Percentiles rank a stretch among this genome's conserved stretches.
Conservation (phyloP, 2,113 vertebrate genomes). For the Corythaixoides concolor region DNA sequence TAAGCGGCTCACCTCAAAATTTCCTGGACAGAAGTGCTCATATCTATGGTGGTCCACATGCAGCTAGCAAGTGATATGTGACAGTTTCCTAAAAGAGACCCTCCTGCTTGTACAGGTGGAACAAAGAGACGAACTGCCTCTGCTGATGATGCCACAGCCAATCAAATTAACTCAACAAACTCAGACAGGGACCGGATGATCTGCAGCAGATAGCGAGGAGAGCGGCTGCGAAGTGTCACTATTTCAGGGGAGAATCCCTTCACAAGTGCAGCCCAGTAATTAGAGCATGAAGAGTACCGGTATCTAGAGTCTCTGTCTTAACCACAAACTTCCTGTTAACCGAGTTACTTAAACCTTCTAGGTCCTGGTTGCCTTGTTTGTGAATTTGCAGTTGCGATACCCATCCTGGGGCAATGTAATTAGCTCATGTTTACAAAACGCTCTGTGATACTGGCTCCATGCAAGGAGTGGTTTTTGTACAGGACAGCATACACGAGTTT, state of each 20-base stretch:
- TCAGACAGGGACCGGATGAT: background rate
- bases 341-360: background rate
- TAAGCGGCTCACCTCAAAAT: background rate
- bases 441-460: background rate
- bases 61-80: background rate
- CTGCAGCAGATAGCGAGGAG: background rate
- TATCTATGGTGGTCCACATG: background rate
- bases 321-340: background rate
- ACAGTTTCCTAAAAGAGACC: background rate
- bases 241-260: background rate
- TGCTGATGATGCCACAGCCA: background rate
- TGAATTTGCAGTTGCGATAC: background rate
- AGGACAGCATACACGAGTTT: background rate
- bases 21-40: background rate
- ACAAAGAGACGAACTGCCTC: background rate
- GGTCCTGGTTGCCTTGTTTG: background rate
- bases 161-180: background rate
- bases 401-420: background rate
- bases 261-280: background rate
- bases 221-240: background rate
- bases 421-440: background rate
- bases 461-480: background rate
- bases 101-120: background rate
- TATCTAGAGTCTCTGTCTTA: background rate
- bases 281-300: background rate